These are phyloP conservation scores for Leucophenga varia DNA, from an alignment of 1,140 invertebrate species.

Conservation along the genomic window DNA sequence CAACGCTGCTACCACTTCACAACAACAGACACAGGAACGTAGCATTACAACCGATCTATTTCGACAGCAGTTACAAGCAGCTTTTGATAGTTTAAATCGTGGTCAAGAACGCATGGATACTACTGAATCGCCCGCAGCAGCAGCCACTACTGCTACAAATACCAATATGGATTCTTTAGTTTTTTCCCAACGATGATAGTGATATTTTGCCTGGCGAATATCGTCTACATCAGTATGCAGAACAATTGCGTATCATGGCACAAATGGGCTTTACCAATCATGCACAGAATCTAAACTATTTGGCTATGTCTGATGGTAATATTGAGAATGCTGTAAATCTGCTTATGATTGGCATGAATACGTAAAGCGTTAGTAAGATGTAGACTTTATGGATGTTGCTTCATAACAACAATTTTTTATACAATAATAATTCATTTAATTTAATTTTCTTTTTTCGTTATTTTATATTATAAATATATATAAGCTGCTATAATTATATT, in stretches of 20 bases:
- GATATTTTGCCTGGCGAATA: conserved; percentile 44
- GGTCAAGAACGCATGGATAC: conserved; percentile 29
- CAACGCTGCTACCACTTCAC: not conserved
- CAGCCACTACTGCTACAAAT: not conserved
- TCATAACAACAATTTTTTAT: conserved; percentile 11
- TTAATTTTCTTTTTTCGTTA: not conserved
- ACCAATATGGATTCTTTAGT: not conserved
- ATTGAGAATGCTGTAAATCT: conserved; percentile 85
- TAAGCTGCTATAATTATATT: conserved; percentile 14
- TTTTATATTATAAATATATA: conserved; percentile 2
- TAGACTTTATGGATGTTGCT: conserved; percentile 32
- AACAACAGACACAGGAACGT: conserved; percentile 9
- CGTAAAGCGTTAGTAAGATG: conserved; percentile 8
- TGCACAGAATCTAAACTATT: conserved; percentile 78
- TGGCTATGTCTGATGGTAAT: conserved; percentile 79
- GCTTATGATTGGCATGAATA: conserved; percentile 62
- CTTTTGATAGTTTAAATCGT: conserved; percentile 33
- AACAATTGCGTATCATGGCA: conserved; percentile 80
- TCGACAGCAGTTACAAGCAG: conserved; percentile 38
- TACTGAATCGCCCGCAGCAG: conserved; percentile 7
- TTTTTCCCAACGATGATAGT: conserved; percentile 26
- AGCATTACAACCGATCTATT: conserved; percentile 34
- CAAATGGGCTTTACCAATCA: conserved; percentile 87
- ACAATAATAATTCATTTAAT: conserved; percentile 6
- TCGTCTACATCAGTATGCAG: conserved; percentile 43